Conservation (phyloP, 2,113 vertebrate species). For the Andinoacara biseriatus region DNA sequence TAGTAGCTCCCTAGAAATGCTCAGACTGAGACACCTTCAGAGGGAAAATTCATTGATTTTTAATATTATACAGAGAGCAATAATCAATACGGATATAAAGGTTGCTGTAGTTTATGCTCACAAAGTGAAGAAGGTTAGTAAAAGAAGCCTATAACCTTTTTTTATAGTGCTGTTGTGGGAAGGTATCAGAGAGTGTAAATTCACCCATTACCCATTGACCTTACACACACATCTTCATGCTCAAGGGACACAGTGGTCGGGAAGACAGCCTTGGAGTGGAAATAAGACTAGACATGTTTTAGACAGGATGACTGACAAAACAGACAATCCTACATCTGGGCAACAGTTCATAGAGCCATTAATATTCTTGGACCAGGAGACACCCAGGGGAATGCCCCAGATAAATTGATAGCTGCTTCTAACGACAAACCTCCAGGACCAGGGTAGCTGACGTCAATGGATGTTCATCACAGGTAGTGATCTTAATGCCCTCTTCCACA, state of each 20-base stretch:
- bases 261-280: background rate
- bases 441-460: conserved; percentile 27
- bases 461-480: conserved; percentile 47
- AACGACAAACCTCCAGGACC: conserved; percentile 30
- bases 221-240: conserved; percentile 2
- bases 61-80: conserved; percentile 24
- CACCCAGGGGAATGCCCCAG: conserved; percentile 13
- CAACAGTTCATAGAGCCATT: conserved; percentile 29
- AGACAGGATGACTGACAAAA: conserved; percentile 8
- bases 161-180: background rate
- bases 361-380: conserved; percentile 37
- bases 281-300: conserved; percentile 7
- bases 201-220: conserved; percentile 1
- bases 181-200: background rate
- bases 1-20: conserved; percentile 20
- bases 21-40: conserved; percentile 12
- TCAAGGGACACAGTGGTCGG: background rate
- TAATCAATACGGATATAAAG: conserved; percentile 34
- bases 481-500: conserved; percentile 44
- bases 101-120: background rate
- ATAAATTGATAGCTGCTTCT: conserved; percentile 45
- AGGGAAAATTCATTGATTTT: conserved; percentile 26
- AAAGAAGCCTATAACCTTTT: background rate
- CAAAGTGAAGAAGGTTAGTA: conserved; percentile 3
- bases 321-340: background rate